Evolutionary conservation across 2,888 invertebrate species (phyloP).

Genomic region (Melinaea marsaeus): DNA sequence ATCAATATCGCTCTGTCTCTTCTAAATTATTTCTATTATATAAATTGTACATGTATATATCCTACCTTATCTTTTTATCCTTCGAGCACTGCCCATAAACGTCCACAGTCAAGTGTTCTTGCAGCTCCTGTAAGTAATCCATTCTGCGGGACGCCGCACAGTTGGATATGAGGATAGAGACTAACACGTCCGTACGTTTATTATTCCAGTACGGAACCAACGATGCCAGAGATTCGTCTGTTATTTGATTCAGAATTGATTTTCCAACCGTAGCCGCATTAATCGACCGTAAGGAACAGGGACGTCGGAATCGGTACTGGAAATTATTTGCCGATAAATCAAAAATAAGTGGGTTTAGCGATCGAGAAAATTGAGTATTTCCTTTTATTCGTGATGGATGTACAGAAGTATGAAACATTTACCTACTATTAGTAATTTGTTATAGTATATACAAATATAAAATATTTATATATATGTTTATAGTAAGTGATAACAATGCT

Average conservation of each 20-base stretch:
- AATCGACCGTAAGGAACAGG: constrained; percentile 83
- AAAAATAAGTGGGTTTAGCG: constrained; percentile 19
- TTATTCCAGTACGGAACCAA: constrained; percentile 59
- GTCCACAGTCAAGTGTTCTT: constrained; percentile 77
- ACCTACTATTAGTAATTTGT: not conserved
- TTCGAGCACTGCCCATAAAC: constrained; percentile 77
- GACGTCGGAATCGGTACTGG: constrained; percentile 80
- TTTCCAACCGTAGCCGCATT: constrained; percentile 41
- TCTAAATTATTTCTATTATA: too few relatives aligned
- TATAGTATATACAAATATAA: too few relatives aligned
- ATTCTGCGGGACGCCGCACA: constrained; percentile 54
- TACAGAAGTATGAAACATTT: not conserved
- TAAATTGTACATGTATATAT: not conserved
- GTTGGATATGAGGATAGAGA: constrained; percentile 79
- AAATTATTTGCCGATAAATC: constrained; percentile 37
- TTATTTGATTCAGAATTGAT: constrained; percentile 30
- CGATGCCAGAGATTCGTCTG: constrained; percentile 32
- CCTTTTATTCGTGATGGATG: not conserved
- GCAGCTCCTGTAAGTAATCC: constrained; percentile 74
- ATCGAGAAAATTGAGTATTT: constrained; percentile 13
- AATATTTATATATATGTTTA: too few relatives aligned
- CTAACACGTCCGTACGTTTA: constrained; percentile 66
- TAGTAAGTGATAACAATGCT: too few relatives aligned
- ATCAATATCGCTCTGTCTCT: too few relatives aligned
- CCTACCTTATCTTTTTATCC: constrained; percentile 39